A percentile compares a stretch with the other conserved stretches of the same genome.
Evolutionary conservation across 2,797 vertebrate species (phyloP).

Genomic region (Trachurus trachurus): DNA sequence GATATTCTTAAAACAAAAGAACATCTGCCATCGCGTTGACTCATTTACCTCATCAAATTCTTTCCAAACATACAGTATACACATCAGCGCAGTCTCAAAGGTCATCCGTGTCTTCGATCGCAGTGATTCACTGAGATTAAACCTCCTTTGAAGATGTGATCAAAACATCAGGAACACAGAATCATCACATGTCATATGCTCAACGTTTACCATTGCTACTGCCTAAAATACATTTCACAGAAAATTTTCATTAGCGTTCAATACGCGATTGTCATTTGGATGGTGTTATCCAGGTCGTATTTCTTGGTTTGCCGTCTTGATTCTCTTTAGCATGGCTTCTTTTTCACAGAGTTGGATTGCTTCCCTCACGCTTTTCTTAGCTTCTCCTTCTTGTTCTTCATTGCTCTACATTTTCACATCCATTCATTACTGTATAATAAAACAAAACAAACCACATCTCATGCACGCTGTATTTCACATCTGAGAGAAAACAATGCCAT

Average conservation of each 20-base stretch:
- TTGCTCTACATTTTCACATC: background rate
- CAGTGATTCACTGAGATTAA: constrained; percentile 33
- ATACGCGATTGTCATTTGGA: constrained; percentile 19
- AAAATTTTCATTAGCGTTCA: constrained; percentile 13
- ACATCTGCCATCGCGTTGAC: background rate
- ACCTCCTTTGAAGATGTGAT: constrained; percentile 48
- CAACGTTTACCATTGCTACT: background rate
- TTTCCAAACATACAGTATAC: background rate
- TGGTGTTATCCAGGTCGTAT: constrained; percentile 22
- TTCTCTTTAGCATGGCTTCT: constrained; percentile 1
- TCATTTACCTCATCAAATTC: constrained; percentile 26
- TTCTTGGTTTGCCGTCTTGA: constrained; percentile 10
- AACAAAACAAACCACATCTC: constrained; percentile 4
- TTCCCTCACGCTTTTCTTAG: background rate
- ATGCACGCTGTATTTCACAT: background rate
- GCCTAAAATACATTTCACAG: constrained; percentile 31
- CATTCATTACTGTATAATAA: background rate
- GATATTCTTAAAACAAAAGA: constrained; percentile 24
- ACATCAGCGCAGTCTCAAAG: constrained; percentile 26
- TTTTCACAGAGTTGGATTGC: constrained; percentile 11
- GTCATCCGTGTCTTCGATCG: constrained; percentile 32
- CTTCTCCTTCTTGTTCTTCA: background rate
- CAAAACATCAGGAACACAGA: constrained; percentile 37
- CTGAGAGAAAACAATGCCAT: constrained; percentile 8
- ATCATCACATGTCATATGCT: constrained; percentile 2